Evolutionary conservation across 2,113 vertebrate genomes (phyloP).

Genomic region (Xenopus borealis): DNA sequence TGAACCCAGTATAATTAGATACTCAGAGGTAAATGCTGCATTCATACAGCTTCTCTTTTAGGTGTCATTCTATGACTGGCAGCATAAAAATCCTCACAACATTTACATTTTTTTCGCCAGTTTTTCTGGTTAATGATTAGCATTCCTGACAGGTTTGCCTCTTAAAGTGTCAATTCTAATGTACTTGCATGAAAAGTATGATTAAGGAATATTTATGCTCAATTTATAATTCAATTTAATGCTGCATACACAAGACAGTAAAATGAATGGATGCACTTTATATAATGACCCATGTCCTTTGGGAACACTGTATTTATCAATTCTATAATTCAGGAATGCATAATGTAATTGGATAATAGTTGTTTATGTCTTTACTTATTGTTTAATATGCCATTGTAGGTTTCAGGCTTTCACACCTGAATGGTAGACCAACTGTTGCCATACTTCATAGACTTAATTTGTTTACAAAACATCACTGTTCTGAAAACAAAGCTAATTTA

Average conservation of each 20-base stretch:
- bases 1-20: constrained; percentile 44
- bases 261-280: constrained; percentile 68
- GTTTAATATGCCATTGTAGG: constrained; percentile 24
- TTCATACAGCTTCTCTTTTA: constrained; percentile 44
- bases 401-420: constrained; percentile 25
- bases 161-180: constrained; percentile 59
- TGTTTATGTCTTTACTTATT: constrained; percentile 56
- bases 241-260: constrained; percentile 60
- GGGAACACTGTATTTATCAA: constrained; percentile 60
- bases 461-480: neutral
- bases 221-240: constrained; percentile 59
- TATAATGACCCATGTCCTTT: constrained; percentile 67
- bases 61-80: constrained; percentile 49
- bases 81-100: constrained; percentile 30
- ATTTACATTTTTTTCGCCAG: constrained; percentile 46
- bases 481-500: constrained; percentile 1
- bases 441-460: neutral
- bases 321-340: constrained; percentile 56
- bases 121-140: constrained; percentile 51
- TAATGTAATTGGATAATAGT: constrained; percentile 58
- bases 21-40: constrained; percentile 36
- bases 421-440: neutral
- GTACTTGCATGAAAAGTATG: constrained; percentile 55
- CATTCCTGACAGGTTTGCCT: constrained; percentile 53
- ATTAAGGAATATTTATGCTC: constrained; percentile 62